Percentiles rank a stretch among this genome's conserved stretches.
Evolutionary conservation across 2,113 vertebrate genomes (phyloP).

Genomic region (Periophthalmus modestus): DNA sequence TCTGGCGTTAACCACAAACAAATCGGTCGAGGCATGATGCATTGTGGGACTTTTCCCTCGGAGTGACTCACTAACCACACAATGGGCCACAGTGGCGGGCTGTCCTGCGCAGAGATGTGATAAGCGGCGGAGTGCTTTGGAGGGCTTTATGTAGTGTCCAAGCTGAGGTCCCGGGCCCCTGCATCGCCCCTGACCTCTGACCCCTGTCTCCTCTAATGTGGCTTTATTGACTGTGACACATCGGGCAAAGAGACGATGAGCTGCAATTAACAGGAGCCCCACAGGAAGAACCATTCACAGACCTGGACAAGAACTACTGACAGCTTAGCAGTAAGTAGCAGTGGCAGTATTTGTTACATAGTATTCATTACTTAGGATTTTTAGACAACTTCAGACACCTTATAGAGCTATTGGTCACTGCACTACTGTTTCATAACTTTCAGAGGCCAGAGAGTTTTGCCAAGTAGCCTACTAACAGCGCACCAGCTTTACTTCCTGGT

Average conservation of each 20-base stretch:
- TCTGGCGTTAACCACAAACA: conserved; percentile 37
- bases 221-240: conserved; percentile 77
- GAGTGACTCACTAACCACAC: conserved; percentile 68
- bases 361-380: no score
- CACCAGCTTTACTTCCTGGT: no score
- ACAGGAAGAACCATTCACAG: conserved; percentile 51
- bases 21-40: conserved; percentile 40
- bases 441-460: no score
- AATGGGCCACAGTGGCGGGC: conserved; percentile 68
- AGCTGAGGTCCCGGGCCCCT: conserved; percentile 61
- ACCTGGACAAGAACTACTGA: not conserved
- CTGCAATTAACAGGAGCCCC: conserved; percentile 65
- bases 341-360: not conserved
- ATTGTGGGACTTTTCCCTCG: conserved; percentile 55
- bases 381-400: no score
- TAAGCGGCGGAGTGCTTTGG: conserved; percentile 49
- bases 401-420: no score
- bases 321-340: not conserved
- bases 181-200: conserved; percentile 62
- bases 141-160: conserved; percentile 63
- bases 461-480: no score
- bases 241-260: conserved; percentile 71
- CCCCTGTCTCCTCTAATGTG: conserved; percentile 69
- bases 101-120: conserved; percentile 47
- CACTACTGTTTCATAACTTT: no score